A percentile compares a stretch with the other conserved stretches of the same genome.
Evolutionary conservation across 2,113 vertebrate genomes (phyloP).

Genomic region (Thymallus thymallus): DNA sequence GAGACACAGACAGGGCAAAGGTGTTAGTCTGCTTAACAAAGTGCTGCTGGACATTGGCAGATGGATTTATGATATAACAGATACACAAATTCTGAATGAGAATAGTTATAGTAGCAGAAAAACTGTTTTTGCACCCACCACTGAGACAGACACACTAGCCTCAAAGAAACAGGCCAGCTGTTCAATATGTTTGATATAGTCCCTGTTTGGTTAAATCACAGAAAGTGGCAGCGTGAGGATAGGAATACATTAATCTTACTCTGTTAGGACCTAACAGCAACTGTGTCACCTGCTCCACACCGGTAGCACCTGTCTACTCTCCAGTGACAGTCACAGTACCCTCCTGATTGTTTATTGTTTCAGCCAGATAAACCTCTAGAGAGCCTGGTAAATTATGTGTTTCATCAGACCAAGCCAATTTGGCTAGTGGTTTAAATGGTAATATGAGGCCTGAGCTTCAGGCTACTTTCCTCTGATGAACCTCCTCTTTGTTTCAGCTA

Average conservation of each 20-base stretch:
- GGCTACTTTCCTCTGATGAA: background rate
- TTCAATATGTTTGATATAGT: no score
- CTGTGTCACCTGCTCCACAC: background rate
- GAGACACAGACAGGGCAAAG: slow-evolving; percentile 21
- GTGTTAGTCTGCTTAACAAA: slow-evolving; percentile 19
- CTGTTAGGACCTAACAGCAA: no score
- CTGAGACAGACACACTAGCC: no score
- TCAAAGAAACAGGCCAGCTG: no score
- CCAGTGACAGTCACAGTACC: no score
- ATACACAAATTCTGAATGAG: background rate
- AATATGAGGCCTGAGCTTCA: background rate
- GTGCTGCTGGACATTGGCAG: background rate
- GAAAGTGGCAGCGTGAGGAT: no score
- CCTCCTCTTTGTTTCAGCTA: background rate
- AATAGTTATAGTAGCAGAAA: no score
- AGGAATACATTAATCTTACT: no score
- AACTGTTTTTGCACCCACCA: no score
- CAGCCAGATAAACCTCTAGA: background rate
- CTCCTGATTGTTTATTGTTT: no score
- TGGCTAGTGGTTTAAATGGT: background rate
- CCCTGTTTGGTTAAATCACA: no score
- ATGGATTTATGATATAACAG: background rate
- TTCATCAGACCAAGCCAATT: background rate
- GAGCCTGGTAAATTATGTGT: background rate
- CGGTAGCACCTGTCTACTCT: background rate